Base-by-base conservation (phyloP, 2,888 invertebrate genomes). In the Galerucella calmariensis region DNA sequence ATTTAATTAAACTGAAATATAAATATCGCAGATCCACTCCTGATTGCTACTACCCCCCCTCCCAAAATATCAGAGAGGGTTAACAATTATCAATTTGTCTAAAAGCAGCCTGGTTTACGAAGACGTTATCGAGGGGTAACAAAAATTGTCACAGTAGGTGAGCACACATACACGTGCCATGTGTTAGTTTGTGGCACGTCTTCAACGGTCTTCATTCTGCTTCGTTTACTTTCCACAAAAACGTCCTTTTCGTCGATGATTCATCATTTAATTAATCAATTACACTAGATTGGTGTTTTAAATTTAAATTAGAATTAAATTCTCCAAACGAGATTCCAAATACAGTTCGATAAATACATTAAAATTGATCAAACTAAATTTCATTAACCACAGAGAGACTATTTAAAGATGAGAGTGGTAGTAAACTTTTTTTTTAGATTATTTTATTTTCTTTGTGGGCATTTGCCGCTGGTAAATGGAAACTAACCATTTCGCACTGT, bases 91-190 rank as follows among this genome's bases (percentile, higher is more conserved):
- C 73, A 75, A 79, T 77, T 78, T 75, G 68, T 69, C 72, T 78
- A 76, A 75, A 74, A 63, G 77, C 65, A 16, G 14, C 56, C 24
- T 56, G 71, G 75, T 65, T 67, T 62, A 65, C 65, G 72, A 77
- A 77, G 78, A 77, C 74, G 77, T 72, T 74, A 70, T 69, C 75
- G 75, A 73, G 78, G 77, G 79, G 78, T 73, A 74, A 72, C 56
- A 48, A 67, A 70, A 76, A 77, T 76, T 80, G 83, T 83, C 81
- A 82, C 82, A 82, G 81, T 82, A 79, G 79, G 79, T 83, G 82
- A 82, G 78, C 81, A 83, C 75, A 71, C n/a, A n/a, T 70, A 66
- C 78, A 77, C 77, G 76, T 78, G 79, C 77, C 83, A 83, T 83
- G 80, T 83, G 83, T 78, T 77, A 75, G 76, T 72, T 77, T 68